A percentile compares a stretch with the other conserved stretches of the same genome.
phyloP scores from a whole-genome alignment of 2,797 vertebrate genomes.

The Lagocephalus sceleratus region DNA sequence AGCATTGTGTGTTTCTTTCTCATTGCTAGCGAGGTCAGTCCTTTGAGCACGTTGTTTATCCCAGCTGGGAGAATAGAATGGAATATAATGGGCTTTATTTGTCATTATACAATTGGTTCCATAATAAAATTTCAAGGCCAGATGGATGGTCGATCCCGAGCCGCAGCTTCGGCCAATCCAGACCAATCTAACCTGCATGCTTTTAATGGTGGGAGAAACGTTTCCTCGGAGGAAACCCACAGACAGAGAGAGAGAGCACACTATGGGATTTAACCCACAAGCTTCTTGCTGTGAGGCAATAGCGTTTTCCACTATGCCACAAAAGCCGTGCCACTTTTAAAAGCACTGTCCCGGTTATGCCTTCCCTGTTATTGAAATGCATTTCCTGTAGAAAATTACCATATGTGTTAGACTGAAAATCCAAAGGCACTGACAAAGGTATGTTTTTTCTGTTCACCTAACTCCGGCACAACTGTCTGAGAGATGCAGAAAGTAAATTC shows the following conservation, averaged over 20 bases:
- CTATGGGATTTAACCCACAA: too few species aligned
- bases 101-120: too few species aligned
- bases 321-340: conserved; percentile 20
- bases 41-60: conserved; percentile 51
- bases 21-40: conserved; percentile 54
- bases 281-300: too few species aligned
- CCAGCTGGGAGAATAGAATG: conserved; percentile 28
- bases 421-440: conserved; percentile 22
- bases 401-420: conserved; percentile 25
- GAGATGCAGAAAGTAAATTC: conserved; percentile 34
- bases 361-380: conserved; percentile 33
- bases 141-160: too few species aligned
- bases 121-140: too few species aligned
- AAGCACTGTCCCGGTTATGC: conserved; percentile 3
- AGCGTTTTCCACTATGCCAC: too few species aligned
- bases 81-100: too few species aligned
- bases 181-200: too few species aligned
- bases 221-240: too few species aligned
- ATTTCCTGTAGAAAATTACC: conserved; percentile 2
- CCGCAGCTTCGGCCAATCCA: too few species aligned
- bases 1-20: conserved; percentile 49
- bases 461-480: conserved; percentile 23
- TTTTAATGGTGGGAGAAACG: too few species aligned
- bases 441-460: conserved; percentile 15
- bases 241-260: too few species aligned